phyloP scores from a whole-genome alignment of 1,140 invertebrate species.

The Drosophila trapezifrons region DNA sequence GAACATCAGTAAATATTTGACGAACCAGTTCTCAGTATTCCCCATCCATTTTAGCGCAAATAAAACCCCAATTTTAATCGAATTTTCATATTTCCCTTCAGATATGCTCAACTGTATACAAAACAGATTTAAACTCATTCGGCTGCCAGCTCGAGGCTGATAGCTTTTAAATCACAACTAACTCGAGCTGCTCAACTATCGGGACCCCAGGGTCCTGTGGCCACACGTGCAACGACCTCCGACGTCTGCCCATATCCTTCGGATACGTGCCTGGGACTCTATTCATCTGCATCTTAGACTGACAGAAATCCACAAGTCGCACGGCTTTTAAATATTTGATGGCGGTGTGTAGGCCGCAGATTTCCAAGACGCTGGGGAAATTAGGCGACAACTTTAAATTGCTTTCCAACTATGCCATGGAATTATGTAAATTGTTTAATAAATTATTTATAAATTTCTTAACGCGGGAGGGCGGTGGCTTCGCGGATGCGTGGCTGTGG shows the following conservation, averaged over 20 bases:
- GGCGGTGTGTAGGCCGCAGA: slow-evolving; percentile 62
- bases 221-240: slow-evolving; percentile 41
- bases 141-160: background rate
- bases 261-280: slow-evolving; percentile 32
- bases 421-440: slow-evolving; percentile 75
- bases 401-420: slow-evolving; percentile 60
- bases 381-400: slow-evolving; percentile 71
- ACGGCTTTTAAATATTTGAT: slow-evolving; percentile 68
- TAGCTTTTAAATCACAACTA: slow-evolving; percentile 36
- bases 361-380: slow-evolving; percentile 67
- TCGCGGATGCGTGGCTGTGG: slow-evolving; percentile 4
- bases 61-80: background rate
- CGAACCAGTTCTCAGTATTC: background rate
- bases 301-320: slow-evolving; percentile 47
- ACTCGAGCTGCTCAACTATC: slow-evolving; percentile 30
- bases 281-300: slow-evolving; percentile 41
- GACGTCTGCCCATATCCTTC: slow-evolving; percentile 7
- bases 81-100: background rate
- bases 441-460: slow-evolving; percentile 55
- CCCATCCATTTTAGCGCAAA: background rate
- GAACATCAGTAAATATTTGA: background rate
- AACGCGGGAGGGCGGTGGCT: background rate
- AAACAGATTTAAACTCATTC: background rate
- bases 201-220: slow-evolving; percentile 20
- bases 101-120: background rate